These are phyloP conservation scores for Oligia fasciuncula DNA, from an alignment of 2,888 invertebrate species.

Conservation along the genomic window DNA sequence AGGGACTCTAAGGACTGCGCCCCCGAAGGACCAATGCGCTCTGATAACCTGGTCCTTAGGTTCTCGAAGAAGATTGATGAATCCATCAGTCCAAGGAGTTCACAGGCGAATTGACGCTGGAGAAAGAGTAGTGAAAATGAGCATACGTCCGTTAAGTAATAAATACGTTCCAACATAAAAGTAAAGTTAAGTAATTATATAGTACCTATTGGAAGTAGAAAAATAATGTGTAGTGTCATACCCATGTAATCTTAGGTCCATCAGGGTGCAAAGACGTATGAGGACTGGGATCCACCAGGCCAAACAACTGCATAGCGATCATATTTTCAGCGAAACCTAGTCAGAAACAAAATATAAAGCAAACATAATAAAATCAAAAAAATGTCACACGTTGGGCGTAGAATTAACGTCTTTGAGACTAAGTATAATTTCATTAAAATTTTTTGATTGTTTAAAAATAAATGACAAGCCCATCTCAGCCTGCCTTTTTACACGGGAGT, in stretches of 20 bases:
- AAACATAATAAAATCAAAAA: neutral
- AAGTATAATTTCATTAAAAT: neutral
- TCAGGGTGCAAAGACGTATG: constrained; percentile 97
- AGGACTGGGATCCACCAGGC: constrained; percentile 95
- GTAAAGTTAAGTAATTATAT: neutral
- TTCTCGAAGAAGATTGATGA: constrained; percentile 98
- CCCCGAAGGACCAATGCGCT: constrained; percentile 93
- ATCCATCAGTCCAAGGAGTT: constrained; percentile 95
- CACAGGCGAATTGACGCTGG: constrained; percentile 95
- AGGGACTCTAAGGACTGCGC: constrained; percentile 95
- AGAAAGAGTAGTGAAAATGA: constrained; percentile 55
- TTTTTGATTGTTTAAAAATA: neutral
- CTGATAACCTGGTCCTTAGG: constrained; percentile 94
- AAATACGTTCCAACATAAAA: neutral
- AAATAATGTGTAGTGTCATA: constrained; percentile 72
- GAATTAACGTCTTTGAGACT: neutral
- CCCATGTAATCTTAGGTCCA: constrained; percentile 99
- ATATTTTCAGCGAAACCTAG: constrained; percentile 96
- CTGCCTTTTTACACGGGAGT: neutral
- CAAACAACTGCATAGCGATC: constrained; percentile 95
- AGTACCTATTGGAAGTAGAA: neutral
- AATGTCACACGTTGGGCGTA: neutral
- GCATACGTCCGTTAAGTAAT: neutral
- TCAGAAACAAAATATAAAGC: constrained; percentile 32
- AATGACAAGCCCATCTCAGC: neutral